phyloP scores from a whole-genome alignment of 2,113 vertebrate species.

The Notechis scutatus region DNA sequence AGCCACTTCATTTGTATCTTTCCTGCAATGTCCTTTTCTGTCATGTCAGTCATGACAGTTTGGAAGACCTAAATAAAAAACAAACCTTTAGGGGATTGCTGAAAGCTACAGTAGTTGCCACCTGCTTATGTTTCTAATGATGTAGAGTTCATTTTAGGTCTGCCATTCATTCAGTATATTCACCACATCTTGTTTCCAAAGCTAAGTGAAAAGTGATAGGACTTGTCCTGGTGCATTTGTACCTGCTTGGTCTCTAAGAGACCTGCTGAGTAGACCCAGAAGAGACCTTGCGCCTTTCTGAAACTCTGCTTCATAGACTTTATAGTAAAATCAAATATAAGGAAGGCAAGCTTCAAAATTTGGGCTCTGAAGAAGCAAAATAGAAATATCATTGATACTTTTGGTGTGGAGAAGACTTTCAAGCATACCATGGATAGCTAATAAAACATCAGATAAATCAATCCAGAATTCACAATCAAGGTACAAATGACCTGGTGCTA shows the following conservation, averaged over 20 bases:
- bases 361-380: neutral
- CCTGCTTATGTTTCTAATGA: constrained; percentile 11
- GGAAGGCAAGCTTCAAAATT: neutral
- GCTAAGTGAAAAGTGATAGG: constrained; percentile 24
- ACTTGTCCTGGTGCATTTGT: constrained; percentile 42
- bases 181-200: neutral
- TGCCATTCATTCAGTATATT: neutral
- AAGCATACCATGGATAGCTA: neutral
- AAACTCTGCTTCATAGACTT: neutral
- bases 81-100: constrained; percentile 8
- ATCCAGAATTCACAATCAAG: neutral
- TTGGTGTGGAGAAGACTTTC: neutral
- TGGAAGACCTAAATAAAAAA: constrained; percentile 15
- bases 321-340: neutral
- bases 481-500: neutral
- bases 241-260: constrained; percentile 34
- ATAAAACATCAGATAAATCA: neutral
- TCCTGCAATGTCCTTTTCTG: constrained; percentile 14
- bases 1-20: neutral
- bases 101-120: constrained; percentile 9
- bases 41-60: neutral
- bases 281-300: neutral
- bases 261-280: constrained; percentile 48
- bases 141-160: accelerated
- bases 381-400: neutral